Evolutionary conservation across 2,113 vertebrate genomes (phyloP).

Genomic region (Protobothrops flavoviridis): DNA sequence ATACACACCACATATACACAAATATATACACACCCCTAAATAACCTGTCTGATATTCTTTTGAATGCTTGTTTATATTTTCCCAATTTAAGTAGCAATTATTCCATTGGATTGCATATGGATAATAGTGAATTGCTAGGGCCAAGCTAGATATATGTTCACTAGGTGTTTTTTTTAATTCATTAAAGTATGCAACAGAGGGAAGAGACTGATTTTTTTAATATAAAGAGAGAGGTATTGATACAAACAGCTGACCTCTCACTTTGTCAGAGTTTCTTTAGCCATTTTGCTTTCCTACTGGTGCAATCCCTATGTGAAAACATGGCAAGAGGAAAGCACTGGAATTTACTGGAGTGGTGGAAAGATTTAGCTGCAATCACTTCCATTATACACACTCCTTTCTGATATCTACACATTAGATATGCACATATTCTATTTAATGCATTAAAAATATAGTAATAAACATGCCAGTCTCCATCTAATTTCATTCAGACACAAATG

Average conservation of each 20-base stretch:
- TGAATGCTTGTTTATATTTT: conserved; percentile 24
- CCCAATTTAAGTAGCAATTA: conserved; percentile 1
- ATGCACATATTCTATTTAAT: neutral
- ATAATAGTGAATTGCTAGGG: neutral
- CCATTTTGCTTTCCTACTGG: neutral
- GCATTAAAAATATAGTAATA: neutral
- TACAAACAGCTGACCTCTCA: neutral
- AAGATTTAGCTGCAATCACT: neutral
- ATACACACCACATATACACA: neutral
- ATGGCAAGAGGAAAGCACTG: neutral
- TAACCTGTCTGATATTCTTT: conserved; percentile 30
- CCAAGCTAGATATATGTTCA: neutral
- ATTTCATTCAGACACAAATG: neutral
- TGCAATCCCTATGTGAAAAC: neutral
- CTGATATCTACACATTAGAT: neutral
- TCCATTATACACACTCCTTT: neutral
- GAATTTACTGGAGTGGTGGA: neutral
- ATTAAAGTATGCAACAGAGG: neutral
- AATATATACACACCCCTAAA: conserved; percentile 13
- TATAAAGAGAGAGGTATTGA: neutral
- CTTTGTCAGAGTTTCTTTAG: neutral
- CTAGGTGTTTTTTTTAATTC: neutral
- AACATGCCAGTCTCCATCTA: neutral
- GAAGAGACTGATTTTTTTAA: neutral
- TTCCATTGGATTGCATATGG: neutral